Evolutionary conservation across 37 sponge, comb jelly and placozoan genomes (phyloP).

Genomic region (Geodia barretti): DNA sequence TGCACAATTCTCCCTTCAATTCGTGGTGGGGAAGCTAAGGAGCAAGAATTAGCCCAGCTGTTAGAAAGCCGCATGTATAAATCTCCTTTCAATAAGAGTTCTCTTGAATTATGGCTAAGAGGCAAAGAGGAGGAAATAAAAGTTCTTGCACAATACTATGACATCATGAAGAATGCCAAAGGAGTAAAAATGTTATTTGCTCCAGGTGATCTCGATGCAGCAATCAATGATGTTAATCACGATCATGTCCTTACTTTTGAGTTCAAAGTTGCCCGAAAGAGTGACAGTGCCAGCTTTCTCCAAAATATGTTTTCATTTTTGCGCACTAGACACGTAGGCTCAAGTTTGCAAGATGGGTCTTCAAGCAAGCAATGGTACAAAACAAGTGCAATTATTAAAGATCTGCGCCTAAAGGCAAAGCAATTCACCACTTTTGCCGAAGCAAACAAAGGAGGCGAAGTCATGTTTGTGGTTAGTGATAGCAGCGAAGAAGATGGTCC

Average conservation of each 20-base stretch:
- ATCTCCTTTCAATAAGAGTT: slow-evolving; percentile 21
- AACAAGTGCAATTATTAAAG: neutral
- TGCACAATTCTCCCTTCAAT: slow-evolving; percentile 6
- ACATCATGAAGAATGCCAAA: neutral
- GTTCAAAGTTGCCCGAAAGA: slow-evolving; percentile 32
- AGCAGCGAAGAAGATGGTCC: neutral
- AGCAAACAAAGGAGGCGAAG: neutral
- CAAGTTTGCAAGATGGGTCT: neutral
- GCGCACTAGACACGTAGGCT: neutral
- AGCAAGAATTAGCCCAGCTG: slow-evolving; percentile 19
- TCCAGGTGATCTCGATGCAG: neutral
- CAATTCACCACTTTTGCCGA: slow-evolving; percentile 10
- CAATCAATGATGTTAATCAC: neutral
- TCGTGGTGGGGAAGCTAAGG: slow-evolving; percentile 14
- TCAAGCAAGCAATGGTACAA: neutral
- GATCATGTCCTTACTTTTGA: slow-evolving; percentile 30
- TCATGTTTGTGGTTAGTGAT: neutral
- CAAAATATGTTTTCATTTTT: neutral
- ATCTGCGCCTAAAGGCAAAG: neutral
- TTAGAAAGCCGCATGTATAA: neutral
- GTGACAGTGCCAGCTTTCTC: neutral
- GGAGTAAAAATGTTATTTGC: neutral
- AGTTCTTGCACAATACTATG: slow-evolving; percentile 8
- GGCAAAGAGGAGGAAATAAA: slow-evolving; percentile 39
- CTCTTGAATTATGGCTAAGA: neutral